These are phyloP conservation scores for Brachypodius melanocephalos DNA, from an alignment of 2,113 vertebrate genomes.

Conservation along the genomic window DNA sequence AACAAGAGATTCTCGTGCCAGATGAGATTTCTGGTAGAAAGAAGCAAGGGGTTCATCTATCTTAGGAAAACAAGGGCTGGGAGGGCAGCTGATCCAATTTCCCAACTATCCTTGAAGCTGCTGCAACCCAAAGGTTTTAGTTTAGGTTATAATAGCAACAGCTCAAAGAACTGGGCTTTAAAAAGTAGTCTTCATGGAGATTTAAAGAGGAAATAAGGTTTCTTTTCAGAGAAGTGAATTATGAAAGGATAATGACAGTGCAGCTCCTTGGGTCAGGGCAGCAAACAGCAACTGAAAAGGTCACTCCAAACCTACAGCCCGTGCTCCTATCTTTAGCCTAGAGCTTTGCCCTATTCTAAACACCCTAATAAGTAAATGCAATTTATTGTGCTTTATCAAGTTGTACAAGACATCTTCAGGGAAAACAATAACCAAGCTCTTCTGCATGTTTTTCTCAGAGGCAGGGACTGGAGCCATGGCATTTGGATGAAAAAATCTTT, in stretches of 20 bases:
- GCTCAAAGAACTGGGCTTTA: background rate
- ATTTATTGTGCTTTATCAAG: conserved; percentile 20
- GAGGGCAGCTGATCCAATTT: background rate
- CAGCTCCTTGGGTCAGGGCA: background rate
- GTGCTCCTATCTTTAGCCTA: conserved; percentile 11
- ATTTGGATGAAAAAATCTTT: conserved; percentile 48
- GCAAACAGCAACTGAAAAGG: background rate
- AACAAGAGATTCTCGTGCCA: background rate
- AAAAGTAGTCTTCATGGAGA: background rate
- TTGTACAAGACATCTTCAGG: conserved; percentile 26
- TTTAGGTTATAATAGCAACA: background rate
- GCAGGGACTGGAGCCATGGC: conserved; percentile 57
- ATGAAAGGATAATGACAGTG: background rate
- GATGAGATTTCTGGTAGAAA: background rate
- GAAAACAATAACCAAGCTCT: conserved; percentile 57
- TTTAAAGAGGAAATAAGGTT: background rate
- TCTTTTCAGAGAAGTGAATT: background rate
- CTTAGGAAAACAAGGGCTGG: background rate
- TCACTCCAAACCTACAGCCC: background rate
- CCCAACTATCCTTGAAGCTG: background rate
- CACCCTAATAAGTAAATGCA: conserved; percentile 51
- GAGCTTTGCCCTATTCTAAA: background rate
- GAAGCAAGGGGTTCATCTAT: background rate
- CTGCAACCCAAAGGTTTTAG: background rate
- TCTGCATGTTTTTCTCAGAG: conserved; percentile 49